These are phyloP conservation scores for Drosophila antonietae DNA, from an alignment of 2,888 invertebrate genomes.

Conservation along the genomic window DNA sequence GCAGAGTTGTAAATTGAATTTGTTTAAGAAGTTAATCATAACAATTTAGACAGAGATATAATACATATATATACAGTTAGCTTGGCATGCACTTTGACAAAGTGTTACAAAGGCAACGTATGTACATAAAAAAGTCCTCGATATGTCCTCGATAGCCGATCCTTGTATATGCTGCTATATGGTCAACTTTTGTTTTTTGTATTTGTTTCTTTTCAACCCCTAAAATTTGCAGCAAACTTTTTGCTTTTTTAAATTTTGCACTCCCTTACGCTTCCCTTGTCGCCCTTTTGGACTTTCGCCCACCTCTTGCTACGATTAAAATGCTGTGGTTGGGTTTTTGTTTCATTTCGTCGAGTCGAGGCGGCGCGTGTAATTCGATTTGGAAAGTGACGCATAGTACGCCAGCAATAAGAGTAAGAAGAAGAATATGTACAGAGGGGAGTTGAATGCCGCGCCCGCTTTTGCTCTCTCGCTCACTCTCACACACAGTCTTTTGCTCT, in stretches of 20 bases:
- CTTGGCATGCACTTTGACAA: background rate
- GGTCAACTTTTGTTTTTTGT: constrained; percentile 1
- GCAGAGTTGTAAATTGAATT: too few species aligned
- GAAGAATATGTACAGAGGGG: background rate
- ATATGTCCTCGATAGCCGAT: constrained; percentile 17
- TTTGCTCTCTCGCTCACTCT: background rate
- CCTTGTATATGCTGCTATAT: background rate
- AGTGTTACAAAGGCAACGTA: constrained; percentile 6
- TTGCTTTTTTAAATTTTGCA: constrained; percentile 41
- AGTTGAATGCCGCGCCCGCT: constrained; percentile 25
- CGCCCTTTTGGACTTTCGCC: background rate
- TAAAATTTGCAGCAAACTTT: constrained; percentile 59
- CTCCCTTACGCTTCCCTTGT: background rate
- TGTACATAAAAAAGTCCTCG: constrained; percentile 10
- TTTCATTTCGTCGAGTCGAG: constrained; percentile 66
- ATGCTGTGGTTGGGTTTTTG: constrained; percentile 72
- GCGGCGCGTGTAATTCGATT: constrained; percentile 74
- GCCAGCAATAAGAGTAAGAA: constrained; percentile 6
- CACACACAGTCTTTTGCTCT: background rate
- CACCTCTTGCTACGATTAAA: constrained; percentile 25
- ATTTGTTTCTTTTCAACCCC: constrained; percentile 58
- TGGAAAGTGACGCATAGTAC: constrained; percentile 72
- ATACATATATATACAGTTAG: background rate
- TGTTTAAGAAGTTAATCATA: too few species aligned
- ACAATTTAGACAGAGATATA: too few species aligned